Percentiles rank a stretch among this genome's conserved stretches.
These are phyloP conservation scores for Cavia porcellus DNA, from an alignment of 2,113 vertebrate genomes.

Conservation along the genomic window DNA sequence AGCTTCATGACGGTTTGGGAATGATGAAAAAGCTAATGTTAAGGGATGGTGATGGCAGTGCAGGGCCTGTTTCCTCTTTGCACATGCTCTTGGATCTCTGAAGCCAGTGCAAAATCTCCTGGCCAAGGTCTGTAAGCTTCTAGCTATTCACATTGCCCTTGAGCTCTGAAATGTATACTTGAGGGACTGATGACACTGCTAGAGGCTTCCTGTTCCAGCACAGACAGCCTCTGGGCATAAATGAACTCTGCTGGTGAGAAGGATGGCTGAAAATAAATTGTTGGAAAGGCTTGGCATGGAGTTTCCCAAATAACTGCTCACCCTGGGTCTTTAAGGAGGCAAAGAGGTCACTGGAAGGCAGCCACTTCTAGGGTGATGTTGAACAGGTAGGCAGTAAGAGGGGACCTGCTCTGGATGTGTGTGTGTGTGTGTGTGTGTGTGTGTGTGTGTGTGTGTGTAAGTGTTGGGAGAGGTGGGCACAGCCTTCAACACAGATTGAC, in stretches of 20 bases:
- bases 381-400: fast-evolving
- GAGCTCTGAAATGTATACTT: not conserved
- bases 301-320: not conserved
- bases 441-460: not conserved
- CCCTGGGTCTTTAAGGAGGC: not conserved
- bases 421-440: not conserved
- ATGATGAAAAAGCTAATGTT: not conserved
- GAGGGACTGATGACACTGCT: not conserved
- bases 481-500: not conserved
- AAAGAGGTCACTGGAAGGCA: fast-evolving
- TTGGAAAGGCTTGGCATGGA: not conserved
- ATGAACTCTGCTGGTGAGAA: not conserved
- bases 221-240: not conserved
- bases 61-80: not conserved
- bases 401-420: fast-evolving
- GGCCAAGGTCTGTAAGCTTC: not conserved
- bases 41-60: not conserved
- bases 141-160: not conserved
- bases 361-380: not conserved
- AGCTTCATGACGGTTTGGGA: not conserved
- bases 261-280: not conserved
- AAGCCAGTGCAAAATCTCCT: not conserved
- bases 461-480: not conserved
- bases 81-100: not conserved
- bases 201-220: not conserved